phyloP scores from a whole-genome alignment of 2,888 invertebrate species.

The Operophtera brumata region DNA sequence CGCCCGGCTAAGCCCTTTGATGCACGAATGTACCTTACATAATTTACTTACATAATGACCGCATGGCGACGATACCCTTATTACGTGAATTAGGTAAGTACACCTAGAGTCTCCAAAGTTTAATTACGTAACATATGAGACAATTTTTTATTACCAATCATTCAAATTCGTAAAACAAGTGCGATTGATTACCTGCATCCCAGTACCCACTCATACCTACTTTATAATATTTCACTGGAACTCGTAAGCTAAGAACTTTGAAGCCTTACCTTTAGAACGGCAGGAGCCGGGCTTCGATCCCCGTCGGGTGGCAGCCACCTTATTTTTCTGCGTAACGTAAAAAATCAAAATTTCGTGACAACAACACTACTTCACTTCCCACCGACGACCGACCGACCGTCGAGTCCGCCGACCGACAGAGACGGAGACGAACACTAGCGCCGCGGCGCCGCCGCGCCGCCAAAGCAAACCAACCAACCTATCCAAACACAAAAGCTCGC shows the following conservation, averaged over 20 bases:
- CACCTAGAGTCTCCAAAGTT: background rate
- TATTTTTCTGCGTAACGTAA: background rate
- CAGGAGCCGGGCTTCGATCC: constrained; percentile 7
- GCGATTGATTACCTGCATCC: background rate
- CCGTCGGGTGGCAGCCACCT: constrained; percentile 6
- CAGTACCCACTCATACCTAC: background rate
- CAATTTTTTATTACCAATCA: constrained; percentile 23
- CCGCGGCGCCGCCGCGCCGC: too few relatives aligned
- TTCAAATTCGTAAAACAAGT: background rate
- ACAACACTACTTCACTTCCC: background rate
- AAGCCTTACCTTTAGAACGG: constrained; percentile 17
- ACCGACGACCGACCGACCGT: background rate
- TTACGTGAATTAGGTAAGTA: background rate
- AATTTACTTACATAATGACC: constrained; percentile 70
- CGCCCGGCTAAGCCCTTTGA: background rate
- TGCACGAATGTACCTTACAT: constrained; percentile 42
- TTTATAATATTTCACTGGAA: background rate
- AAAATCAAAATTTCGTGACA: background rate
- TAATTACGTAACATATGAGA: constrained; percentile 41
- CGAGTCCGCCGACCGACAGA: too few relatives aligned
- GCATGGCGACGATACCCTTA: constrained; percentile 47
- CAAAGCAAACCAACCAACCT: too few relatives aligned
- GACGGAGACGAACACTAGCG: too few relatives aligned
- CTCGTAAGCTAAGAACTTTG: background rate
- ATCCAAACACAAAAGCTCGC: too few relatives aligned